Evolutionary conservation across 2,888 invertebrate species (phyloP), one percentile per base, ranked within the genome.

Genomic region (Abrostola tripartita): DNA sequence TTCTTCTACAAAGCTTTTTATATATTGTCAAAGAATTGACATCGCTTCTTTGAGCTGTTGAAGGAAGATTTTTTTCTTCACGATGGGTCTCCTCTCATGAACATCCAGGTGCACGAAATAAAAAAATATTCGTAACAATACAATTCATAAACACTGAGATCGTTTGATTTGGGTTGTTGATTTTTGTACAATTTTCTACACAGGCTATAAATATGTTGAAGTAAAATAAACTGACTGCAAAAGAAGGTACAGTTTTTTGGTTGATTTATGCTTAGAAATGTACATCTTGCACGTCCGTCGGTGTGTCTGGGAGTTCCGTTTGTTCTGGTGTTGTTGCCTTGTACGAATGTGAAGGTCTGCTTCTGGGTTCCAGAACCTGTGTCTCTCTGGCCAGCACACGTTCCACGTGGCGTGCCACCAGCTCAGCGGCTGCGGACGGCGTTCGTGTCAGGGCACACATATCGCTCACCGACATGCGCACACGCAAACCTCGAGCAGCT

Each of bases 221-320:
- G 42, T 10, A 62, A 44, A 38, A 55, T 52, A 49, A 64, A 52
- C 53, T 55, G 51, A 42, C 11, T 53, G 56, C 51, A 62, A 57
- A 56, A 24, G 40, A 24, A 53, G 52, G 55, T 58, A 52, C 52
- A 56, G 54, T 52, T 56, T 47, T 40, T 50, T 52, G 14, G 37
- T 36, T 35, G 51, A 1, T 24, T 53, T 35, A n/a, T 11, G 42
- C 63, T 95, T 90, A 96, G 84, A 96, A 96, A 74, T 94, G 93
- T 60, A 96, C 95, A 81, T 96, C 96, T 71, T 96, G 95, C 10
- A 96, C 95, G 78, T 96, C 96, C 41, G 96, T 96, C 6, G 96
- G 96, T 4, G 96, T 96, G 68, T 95, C 94, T 0, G 96, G 95
- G 4, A 94, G 87, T 64, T 89, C 89, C 0, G 93, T 94, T 61